These are phyloP conservation scores for Ardeotis arabs DNA, from an alignment of 2,113 vertebrate genomes.

Conservation along the genomic window DNA sequence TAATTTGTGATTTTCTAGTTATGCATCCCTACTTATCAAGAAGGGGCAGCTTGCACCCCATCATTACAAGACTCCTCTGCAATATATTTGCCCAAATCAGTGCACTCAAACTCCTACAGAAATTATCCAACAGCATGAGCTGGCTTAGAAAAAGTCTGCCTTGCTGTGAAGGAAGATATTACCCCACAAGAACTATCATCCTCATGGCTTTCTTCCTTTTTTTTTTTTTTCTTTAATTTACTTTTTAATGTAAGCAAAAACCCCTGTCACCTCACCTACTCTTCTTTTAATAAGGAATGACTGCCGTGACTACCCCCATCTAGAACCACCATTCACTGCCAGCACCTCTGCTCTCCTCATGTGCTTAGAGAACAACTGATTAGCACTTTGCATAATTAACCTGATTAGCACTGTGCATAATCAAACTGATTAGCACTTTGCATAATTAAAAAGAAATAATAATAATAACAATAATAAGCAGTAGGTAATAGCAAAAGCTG, in stretches of 20 bases:
- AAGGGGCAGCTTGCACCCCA: slow-evolving; percentile 45
- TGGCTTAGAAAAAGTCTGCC: slow-evolving; percentile 40
- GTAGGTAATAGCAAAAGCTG: slow-evolving; percentile 84
- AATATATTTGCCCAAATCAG: slow-evolving; percentile 54
- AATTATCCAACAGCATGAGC: slow-evolving; percentile 70
- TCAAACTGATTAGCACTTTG: slow-evolving; percentile 90
- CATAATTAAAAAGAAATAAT: slow-evolving; percentile 90
- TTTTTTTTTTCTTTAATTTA: slow-evolving; percentile 23
- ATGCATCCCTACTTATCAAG: slow-evolving; percentile 23
- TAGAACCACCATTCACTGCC: slow-evolving; percentile 80
- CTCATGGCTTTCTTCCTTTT: slow-evolving; percentile 2
- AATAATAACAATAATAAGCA: slow-evolving; percentile 89
- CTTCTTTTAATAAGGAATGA: slow-evolving; percentile 81
- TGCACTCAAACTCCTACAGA: slow-evolving; percentile 66
- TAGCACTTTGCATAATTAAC: slow-evolving; percentile 91
- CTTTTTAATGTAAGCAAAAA: slow-evolving; percentile 71
- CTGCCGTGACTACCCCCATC: slow-evolving; percentile 85
- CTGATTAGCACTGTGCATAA: slow-evolving; percentile 90
- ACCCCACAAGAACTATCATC: slow-evolving; percentile 62
- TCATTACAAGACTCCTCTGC: slow-evolving; percentile 59
- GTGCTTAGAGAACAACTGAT: slow-evolving; percentile 88
- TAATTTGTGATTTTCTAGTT: slow-evolving; percentile 60
- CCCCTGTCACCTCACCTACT: slow-evolving; percentile 75
- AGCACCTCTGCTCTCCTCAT: slow-evolving; percentile 85
- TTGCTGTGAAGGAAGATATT: slow-evolving; percentile 67